Conservation (phyloP, 2,888 invertebrate genomes). For the Steinernema carpocapsae region DNA sequence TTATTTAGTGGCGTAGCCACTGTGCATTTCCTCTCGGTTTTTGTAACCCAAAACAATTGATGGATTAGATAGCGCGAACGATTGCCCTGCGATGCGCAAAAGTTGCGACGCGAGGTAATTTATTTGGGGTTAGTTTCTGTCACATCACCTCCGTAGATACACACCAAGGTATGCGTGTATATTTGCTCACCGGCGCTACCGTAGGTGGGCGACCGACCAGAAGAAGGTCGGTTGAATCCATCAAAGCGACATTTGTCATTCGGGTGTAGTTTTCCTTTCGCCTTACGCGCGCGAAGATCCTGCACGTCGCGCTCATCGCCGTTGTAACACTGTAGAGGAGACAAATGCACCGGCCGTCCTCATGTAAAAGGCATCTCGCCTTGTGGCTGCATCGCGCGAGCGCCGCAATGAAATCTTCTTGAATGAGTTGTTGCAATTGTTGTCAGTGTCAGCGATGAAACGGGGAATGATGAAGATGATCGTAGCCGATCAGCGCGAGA, state of each 20-base stretch:
- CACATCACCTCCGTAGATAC: slow-evolving; percentile 14
- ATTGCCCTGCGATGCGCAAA: slow-evolving; percentile 13
- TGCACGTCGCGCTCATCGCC: slow-evolving; percentile 22
- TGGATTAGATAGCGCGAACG: slow-evolving; percentile 20
- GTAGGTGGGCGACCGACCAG: background rate
- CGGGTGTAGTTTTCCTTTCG: slow-evolving; percentile 33
- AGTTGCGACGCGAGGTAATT: slow-evolving; percentile 29
- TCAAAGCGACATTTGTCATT: slow-evolving; percentile 35
- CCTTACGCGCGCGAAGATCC: slow-evolving; percentile 13
- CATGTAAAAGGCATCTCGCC: slow-evolving; percentile 20
- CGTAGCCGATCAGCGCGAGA: background rate
- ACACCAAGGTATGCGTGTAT: slow-evolving; percentile 3
- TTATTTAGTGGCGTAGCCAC: no score
- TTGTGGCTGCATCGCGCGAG: background rate
- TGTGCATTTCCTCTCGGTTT: background rate
- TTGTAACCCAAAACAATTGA: slow-evolving; percentile 30
- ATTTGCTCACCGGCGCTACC: slow-evolving; percentile 11
- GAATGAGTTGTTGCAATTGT: slow-evolving; percentile 31
- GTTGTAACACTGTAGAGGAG: slow-evolving; percentile 29
- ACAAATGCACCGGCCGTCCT: no score
- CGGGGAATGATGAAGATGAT: slow-evolving; percentile 25
- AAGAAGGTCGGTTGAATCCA: slow-evolving; percentile 27
- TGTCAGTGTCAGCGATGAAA: slow-evolving; percentile 12
- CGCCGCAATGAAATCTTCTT: background rate
- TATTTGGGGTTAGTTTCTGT: slow-evolving; percentile 27